Percentiles rank a stretch among this genome's conserved stretches.
Conservation (phyloP, 1,140 invertebrate genomes). For the Hypsibius dujardini region DNA sequence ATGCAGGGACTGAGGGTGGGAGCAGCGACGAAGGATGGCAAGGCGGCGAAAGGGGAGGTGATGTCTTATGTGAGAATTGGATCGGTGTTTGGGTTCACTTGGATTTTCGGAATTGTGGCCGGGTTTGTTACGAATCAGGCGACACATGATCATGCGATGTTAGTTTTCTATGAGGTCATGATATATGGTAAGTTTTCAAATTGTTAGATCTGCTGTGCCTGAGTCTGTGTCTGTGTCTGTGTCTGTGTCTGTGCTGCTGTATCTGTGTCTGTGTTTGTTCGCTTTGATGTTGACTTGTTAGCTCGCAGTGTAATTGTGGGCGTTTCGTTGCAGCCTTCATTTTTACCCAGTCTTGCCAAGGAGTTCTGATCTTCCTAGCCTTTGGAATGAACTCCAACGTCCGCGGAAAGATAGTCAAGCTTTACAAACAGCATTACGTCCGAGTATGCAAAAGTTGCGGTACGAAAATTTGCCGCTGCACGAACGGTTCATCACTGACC, state of each 20-base stretch:
- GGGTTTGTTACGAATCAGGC: background rate
- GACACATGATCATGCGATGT: background rate
- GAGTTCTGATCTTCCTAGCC: background rate
- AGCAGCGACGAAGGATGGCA: background rate
- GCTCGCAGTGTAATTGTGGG: too few species aligned
- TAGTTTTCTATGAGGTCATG: background rate
- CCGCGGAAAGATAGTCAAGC: background rate
- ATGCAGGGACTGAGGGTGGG: background rate
- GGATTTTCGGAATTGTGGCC: background rate
- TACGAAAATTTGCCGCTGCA: background rate
- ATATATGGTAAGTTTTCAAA: background rate
- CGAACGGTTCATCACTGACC: too few species aligned
- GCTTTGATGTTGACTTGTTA: too few species aligned
- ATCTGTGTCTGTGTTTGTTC: too few species aligned
- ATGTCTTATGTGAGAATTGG: background rate
- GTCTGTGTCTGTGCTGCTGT: too few species aligned
- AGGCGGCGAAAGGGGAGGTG: background rate
- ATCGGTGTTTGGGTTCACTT: conserved; percentile 9
- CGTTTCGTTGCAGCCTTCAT: background rate
- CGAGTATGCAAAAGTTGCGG: background rate
- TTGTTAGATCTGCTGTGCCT: background rate
- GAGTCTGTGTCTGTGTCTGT: too few species aligned
- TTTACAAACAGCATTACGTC: background rate
- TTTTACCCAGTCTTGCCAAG: background rate
- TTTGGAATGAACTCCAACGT: background rate